phyloP scores from a whole-genome alignment of 2,113 vertebrate genomes.

The Struthio camelus region DNA sequence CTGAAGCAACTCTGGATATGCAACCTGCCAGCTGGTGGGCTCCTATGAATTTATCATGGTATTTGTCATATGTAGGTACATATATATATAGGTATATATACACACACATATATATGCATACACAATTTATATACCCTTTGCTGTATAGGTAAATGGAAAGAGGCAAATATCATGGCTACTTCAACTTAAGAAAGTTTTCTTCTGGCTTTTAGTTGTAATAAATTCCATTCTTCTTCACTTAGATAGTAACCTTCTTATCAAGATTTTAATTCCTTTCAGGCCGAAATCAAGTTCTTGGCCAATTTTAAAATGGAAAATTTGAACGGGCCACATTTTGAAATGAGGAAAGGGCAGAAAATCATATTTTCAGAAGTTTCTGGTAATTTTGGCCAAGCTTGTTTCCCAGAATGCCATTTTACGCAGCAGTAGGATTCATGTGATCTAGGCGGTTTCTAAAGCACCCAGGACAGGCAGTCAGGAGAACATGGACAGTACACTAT shows the following conservation, averaged over 20 bases:
- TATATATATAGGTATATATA: not conserved
- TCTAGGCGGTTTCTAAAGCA: not conserved
- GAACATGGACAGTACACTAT: not conserved
- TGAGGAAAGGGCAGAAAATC: not conserved
- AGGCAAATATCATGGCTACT: not conserved
- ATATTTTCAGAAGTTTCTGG: not conserved
- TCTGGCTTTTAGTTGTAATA: not conserved
- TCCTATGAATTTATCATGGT: not conserved
- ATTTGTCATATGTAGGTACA: not conserved
- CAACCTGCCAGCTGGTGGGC: not conserved
- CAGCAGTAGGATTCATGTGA: not conserved
- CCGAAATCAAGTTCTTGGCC: not conserved
- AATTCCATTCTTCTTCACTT: not conserved
- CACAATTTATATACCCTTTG: not conserved
- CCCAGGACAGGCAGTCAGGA: not conserved
- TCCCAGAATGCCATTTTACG: not conserved
- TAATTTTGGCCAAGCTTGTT: not conserved
- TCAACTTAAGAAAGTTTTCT: not conserved
- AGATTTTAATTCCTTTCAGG: not conserved
- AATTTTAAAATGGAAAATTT: not conserved
- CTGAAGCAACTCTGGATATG: not conserved
- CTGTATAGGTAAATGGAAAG: not conserved
- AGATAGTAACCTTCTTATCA: not conserved
- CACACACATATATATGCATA: not conserved
- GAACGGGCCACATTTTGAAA: not conserved